Evolutionary conservation across 2,113 vertebrate species (phyloP), one percentile per base, ranked within the genome.

Genomic region (Corythornis madagascariensis): DNA sequence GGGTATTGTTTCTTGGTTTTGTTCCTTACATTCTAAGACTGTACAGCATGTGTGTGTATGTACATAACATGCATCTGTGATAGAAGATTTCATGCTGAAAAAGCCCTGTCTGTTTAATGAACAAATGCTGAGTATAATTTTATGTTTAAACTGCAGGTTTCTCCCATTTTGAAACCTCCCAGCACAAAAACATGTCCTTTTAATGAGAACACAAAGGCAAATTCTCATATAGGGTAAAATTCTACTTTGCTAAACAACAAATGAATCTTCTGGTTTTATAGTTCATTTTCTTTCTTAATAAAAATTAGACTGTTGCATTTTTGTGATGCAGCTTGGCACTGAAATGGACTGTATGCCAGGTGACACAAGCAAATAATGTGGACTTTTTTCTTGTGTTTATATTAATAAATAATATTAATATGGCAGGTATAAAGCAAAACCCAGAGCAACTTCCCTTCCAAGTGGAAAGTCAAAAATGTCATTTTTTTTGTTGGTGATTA

Each of bases 31-130:
- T 19, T 63, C 4, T 19, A 71, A 83, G 69, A 33, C 26, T 21
- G 35, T 80, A 60, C 16, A 59, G 21, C 1, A 1, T 31, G 50
- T 16, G 7, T 21, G 2, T 63, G 6, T 64, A 9, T 42, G 20
- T 66, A 40, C 47, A 22, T 33, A 63, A 55, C 45, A 64, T 1
- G 2, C 2, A 1, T 55, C 35, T 16, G 3, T 15, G 5, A 11
- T 64, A 53, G 64, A 59, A 67, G 47, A 56, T 21, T 86, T 69
- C 1, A 3, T 80, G 10, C 40, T 88, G 43, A 67, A 83, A 92
- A 56, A 50, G 19, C 17, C 29, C 14, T 55, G 28, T n/a, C 12
- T 55, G 22, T 40, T 35, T 59, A 69, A 52, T 64, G 64, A 72
- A 35, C 11, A 65, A 86, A 53, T 10, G 2, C 19, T 56, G 17